Conservation (phyloP, 2,797 vertebrate genomes). For the Alfaro cultratus region DNA sequence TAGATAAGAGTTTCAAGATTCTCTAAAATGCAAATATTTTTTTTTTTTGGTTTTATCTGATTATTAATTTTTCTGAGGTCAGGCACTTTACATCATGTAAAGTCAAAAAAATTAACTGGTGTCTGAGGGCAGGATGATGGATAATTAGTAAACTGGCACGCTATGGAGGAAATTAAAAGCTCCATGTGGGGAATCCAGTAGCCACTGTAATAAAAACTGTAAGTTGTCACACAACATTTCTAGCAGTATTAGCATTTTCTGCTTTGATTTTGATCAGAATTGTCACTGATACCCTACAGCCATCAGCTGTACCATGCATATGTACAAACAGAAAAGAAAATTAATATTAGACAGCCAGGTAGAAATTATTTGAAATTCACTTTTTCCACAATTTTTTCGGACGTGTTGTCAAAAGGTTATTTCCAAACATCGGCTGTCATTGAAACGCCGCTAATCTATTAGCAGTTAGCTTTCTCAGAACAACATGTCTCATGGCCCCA, state of each 20-base stretch:
- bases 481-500: background rate
- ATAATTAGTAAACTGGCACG: background rate
- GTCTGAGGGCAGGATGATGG: background rate
- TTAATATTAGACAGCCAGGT: too few relatives aligned
- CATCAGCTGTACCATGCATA: too few relatives aligned
- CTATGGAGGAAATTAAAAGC: background rate
- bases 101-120: background rate
- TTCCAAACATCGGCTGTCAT: too few relatives aligned
- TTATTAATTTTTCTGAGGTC: slow-evolving; percentile 14
- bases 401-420: too few relatives aligned
- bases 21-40: background rate
- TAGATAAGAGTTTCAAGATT: slow-evolving; percentile 22
- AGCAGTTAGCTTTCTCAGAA: background rate
- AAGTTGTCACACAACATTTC: background rate
- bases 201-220: background rate
- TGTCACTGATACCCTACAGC: too few relatives aligned
- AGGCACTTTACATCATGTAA: slow-evolving; percentile 3
- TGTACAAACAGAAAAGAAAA: too few relatives aligned
- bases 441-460: too few relatives aligned
- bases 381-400: too few relatives aligned
- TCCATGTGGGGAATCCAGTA: background rate
- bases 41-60: background rate
- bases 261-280: background rate
- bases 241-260: background rate
- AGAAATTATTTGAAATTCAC: too few relatives aligned